Evolutionary conservation across 2,797 vertebrate genomes (phyloP).

Genomic region (Poeciliopsis turneri): DNA sequence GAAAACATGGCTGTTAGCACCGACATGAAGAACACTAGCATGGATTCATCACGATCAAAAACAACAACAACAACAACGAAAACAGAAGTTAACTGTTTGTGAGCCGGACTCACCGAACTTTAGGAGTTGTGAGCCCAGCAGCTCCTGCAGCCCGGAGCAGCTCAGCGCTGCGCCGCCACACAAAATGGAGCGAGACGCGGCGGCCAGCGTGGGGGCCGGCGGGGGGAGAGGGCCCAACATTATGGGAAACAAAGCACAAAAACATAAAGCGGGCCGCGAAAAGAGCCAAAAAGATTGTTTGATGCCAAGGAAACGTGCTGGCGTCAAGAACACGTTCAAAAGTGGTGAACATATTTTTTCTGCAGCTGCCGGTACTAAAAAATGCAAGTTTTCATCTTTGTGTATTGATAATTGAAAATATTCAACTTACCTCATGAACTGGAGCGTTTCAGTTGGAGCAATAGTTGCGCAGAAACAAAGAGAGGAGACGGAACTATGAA

Average conservation of each 20-base stretch:
- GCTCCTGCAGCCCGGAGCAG: neutral
- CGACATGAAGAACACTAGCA: neutral
- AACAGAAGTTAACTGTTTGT: too few relatives aligned
- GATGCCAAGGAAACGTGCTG: neutral
- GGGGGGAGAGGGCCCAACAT: neutral
- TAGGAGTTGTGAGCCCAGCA: neutral
- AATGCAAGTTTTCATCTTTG: neutral
- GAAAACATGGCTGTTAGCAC: neutral
- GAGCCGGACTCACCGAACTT: neutral
- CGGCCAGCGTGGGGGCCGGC: neutral
- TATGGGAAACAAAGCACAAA: conserved; percentile 3
- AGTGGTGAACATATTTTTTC: neutral
- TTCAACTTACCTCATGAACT: neutral
- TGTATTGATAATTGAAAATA: neutral
- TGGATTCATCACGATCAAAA: neutral
- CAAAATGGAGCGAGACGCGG: conserved; percentile 6
- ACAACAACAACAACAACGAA: neutral
- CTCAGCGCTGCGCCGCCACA: neutral
- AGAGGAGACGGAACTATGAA: neutral
- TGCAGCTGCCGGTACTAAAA: too few relatives aligned
- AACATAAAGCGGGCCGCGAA: neutral
- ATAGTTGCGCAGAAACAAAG: neutral
- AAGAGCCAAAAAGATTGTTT: neutral
- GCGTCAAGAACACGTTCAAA: neutral
- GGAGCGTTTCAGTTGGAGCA: neutral